These are phyloP conservation scores for Macrocentrus cingulum DNA, from an alignment of 1,140 invertebrate genomes.

Conservation along the genomic window DNA sequence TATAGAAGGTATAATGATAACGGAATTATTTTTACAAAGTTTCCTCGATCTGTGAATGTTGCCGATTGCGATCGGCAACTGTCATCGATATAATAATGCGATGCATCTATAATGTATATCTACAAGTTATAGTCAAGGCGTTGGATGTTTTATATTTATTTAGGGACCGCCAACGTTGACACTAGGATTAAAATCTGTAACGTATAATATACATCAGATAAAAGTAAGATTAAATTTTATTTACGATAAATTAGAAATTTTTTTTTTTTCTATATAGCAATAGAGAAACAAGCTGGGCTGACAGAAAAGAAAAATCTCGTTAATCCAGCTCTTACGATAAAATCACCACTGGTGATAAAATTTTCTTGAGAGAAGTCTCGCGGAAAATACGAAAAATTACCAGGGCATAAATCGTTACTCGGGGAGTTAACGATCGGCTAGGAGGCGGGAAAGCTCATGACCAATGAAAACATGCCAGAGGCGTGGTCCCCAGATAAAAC, in stretches of 20 bases:
- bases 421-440: constrained; percentile 1
- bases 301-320: constrained; percentile 28
- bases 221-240: neutral
- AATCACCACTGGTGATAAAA: constrained; percentile 39
- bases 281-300: neutral
- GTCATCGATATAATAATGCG: too few species aligned
- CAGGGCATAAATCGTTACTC: constrained; percentile 25
- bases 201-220: constrained; percentile 9
- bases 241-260: constrained; percentile 6
- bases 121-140: too few species aligned
- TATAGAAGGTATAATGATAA: too few species aligned
- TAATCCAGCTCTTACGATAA: constrained; percentile 29
- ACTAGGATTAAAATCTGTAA: too few species aligned
- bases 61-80: too few species aligned
- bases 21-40: too few species aligned
- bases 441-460: constrained; percentile 10
- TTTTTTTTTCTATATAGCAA: neutral
- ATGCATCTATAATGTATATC: too few species aligned
- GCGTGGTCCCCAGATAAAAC: constrained; percentile 13
- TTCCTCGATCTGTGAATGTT: too few species aligned
- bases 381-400: constrained; percentile 48
- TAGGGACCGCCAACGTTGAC: too few species aligned
- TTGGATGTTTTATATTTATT: too few species aligned
- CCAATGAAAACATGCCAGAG: constrained; percentile 12
- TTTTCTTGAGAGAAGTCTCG: constrained; percentile 39